Percentiles rank a stretch among this genome's conserved stretches.
These are phyloP conservation scores for Parnassius apollo DNA, from an alignment of 2,888 invertebrate species.

Conservation along the genomic window DNA sequence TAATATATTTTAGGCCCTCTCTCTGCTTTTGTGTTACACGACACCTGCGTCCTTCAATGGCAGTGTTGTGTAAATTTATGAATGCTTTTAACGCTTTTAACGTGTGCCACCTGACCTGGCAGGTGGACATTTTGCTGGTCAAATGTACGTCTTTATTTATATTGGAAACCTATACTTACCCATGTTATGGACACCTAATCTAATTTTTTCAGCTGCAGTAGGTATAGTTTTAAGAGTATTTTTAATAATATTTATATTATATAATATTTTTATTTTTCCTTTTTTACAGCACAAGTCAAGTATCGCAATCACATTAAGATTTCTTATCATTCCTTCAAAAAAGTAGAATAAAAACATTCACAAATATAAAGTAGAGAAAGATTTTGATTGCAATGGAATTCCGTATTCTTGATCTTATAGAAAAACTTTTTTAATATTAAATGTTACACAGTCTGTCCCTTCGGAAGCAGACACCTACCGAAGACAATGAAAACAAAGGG, in stretches of 20 bases:
- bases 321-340: neutral
- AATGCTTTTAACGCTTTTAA: constrained; percentile 74
- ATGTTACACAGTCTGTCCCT: constrained; percentile 63
- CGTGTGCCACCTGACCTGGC: constrained; percentile 77
- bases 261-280: too few species aligned
- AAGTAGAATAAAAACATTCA: neutral
- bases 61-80: constrained; percentile 73
- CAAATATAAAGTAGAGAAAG: constrained; percentile 10
- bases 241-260: too few species aligned
- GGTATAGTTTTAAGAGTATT: neutral
- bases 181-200: neutral
- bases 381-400: constrained; percentile 33
- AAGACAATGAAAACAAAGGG: constrained; percentile 62
- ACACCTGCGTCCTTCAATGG: constrained; percentile 68
- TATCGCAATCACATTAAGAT: neutral
- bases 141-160: constrained; percentile 68
- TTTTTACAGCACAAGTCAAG: constrained; percentile 2
- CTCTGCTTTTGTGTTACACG: constrained; percentile 48
- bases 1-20: constrained; percentile 45
- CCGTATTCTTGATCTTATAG: constrained; percentile 48
- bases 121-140: constrained; percentile 67
- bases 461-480: constrained; percentile 67
- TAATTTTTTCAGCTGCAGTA: neutral
- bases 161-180: constrained; percentile 55
- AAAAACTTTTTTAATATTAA: constrained; percentile 78